Percentiles rank a stretch among this genome's conserved stretches.
Conservation (phyloP, 2,113 vertebrate species). For the Xiphophorus maculatus region DNA sequence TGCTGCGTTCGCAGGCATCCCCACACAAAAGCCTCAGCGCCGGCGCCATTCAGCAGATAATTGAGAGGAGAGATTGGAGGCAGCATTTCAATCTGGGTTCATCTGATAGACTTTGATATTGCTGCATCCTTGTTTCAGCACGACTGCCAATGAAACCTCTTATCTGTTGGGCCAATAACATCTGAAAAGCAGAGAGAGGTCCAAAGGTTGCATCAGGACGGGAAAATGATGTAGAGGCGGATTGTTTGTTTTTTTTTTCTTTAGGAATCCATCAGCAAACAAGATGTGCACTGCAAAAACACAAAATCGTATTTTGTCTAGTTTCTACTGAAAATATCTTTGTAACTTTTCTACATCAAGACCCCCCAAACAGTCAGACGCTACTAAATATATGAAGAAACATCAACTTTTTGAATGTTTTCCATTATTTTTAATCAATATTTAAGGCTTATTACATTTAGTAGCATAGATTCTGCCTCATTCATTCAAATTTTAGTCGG, state of each 20-base stretch:
- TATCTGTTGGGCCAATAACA: constrained; percentile 17
- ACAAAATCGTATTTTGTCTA: neutral
- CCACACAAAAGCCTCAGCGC: constrained; percentile 21
- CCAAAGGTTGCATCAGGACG: constrained; percentile 30
- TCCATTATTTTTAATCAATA: no score
- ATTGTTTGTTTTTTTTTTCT: neutral
- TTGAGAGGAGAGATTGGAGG: constrained; percentile 52
- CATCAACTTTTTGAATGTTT: no score
- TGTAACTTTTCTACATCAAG: no score
- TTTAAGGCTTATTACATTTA: no score
- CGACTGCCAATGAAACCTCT: constrained; percentile 27
- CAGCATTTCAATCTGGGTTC: constrained; percentile 35
- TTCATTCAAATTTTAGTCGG: no score
- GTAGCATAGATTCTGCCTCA: no score
- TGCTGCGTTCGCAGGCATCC: constrained; percentile 23
- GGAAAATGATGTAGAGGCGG: constrained; percentile 15
- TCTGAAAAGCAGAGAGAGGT: constrained; percentile 7
- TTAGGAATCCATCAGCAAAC: constrained; percentile 3
- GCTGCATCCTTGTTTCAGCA: constrained; percentile 35
- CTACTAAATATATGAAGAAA: no score
- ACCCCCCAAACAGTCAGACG: no score
- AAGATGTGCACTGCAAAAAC: constrained; percentile 6
- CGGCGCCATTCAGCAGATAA: constrained; percentile 43
- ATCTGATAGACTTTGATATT: constrained; percentile 17
- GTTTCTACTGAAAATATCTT: no score